A percentile compares a stretch with the other conserved stretches of the same genome.
Conservation (phyloP, 2,113 vertebrate genomes). For the Percopsis transmontana region DNA sequence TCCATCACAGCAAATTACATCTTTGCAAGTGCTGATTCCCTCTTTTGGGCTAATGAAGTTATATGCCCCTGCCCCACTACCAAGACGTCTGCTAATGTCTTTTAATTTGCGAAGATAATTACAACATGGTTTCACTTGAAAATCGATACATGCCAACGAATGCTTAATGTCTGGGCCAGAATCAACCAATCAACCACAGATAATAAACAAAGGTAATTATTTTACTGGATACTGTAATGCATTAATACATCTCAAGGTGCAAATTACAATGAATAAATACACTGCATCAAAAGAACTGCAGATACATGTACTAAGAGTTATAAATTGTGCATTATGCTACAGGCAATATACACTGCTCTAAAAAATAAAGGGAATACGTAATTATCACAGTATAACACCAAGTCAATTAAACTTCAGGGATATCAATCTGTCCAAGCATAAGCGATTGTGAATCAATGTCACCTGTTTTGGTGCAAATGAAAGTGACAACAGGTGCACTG, state of each 20-base stretch:
- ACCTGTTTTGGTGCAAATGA: too few relatives aligned
- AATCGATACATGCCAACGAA: slow-evolving; percentile 61
- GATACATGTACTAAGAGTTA: slow-evolving; percentile 39
- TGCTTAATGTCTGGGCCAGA: slow-evolving; percentile 40
- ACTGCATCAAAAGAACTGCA: slow-evolving; percentile 13
- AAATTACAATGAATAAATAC: slow-evolving; percentile 49
- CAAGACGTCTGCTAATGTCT: slow-evolving; percentile 68
- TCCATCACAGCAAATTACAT: slow-evolving; percentile 65
- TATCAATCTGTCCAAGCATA: too few relatives aligned
- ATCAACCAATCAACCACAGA: slow-evolving; percentile 49
- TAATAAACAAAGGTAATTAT: slow-evolving; percentile 41
- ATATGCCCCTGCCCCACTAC: slow-evolving; percentile 59
- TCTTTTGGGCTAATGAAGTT: slow-evolving; percentile 72
- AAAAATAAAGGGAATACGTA: too few relatives aligned
- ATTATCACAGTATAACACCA: too few relatives aligned
- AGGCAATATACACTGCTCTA: slow-evolving; percentile 3
- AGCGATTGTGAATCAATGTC: too few relatives aligned
- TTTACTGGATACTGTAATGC: slow-evolving; percentile 42
- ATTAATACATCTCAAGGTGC: slow-evolving; percentile 33
- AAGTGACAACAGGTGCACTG: too few relatives aligned
- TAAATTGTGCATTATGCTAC: slow-evolving; percentile 50
- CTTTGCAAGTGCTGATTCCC: slow-evolving; percentile 60
- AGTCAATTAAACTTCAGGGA: too few relatives aligned
- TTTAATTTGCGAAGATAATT: slow-evolving; percentile 78
- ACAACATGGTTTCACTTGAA: slow-evolving; percentile 67